A percentile compares a stretch with the other conserved stretches of the same genome.
Conservation (phyloP, 1,140 invertebrate species). For the Drosophila biarmipes region DNA sequence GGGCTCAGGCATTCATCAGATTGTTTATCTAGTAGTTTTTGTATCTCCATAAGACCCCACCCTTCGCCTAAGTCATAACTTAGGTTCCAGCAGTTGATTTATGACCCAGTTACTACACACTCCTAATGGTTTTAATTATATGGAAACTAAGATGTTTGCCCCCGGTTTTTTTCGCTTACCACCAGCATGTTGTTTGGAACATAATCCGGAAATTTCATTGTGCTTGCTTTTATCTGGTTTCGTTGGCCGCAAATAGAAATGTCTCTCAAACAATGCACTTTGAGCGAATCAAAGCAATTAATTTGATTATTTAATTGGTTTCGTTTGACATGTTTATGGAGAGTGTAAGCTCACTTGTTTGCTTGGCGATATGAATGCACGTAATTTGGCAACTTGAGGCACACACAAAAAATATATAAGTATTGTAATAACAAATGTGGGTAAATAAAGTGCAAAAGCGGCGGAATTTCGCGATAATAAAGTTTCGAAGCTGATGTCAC, state of each 20-base stretch:
- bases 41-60: background rate
- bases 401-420: constrained; percentile 20
- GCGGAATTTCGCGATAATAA: constrained; percentile 29
- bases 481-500: constrained; percentile 65
- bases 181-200: constrained; percentile 81
- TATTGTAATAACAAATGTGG: constrained; percentile 3
- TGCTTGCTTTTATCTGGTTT: constrained; percentile 44
- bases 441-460: constrained; percentile 18
- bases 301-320: constrained; percentile 64
- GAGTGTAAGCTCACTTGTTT: constrained; percentile 37
- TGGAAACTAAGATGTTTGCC: constrained; percentile 32
- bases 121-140: constrained; percentile 55
- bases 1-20: constrained; percentile 24
- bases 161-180: constrained; percentile 67
- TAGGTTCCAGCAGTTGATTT: constrained; percentile 61
- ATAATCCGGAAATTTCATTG: constrained; percentile 83
- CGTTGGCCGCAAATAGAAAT: constrained; percentile 52
- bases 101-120: constrained; percentile 47
- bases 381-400: constrained; percentile 54
- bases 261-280: constrained; percentile 65
- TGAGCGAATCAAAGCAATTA: constrained; percentile 66
- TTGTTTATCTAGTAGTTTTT: constrained; percentile 15
- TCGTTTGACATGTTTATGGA: constrained; percentile 62
- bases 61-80: constrained; percentile 43
- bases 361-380: constrained; percentile 54